phyloP scores from a whole-genome alignment of 2,113 vertebrate species.

The Colius striatus region DNA sequence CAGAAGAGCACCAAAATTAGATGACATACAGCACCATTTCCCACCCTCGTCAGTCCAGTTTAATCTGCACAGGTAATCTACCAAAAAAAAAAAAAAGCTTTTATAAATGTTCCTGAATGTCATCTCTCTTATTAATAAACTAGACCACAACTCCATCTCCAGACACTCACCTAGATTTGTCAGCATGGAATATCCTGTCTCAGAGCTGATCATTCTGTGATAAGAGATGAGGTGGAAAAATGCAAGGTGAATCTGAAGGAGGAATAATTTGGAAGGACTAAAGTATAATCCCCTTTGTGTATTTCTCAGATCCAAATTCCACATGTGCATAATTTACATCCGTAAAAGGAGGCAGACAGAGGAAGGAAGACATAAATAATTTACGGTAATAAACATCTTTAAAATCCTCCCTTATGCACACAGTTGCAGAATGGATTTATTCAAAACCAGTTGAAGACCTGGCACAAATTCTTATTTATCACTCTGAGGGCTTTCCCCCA shows the following conservation, averaged over 20 bases:
- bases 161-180: not conserved
- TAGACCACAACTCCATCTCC: not conserved
- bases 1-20: not conserved
- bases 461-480: not conserved
- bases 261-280: not conserved
- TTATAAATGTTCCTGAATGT: not conserved
- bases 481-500: not conserved
- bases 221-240: not conserved
- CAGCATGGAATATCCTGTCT: not conserved
- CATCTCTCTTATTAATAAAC: not conserved
- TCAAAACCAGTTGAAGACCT: not conserved
- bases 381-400: constrained; percentile 24
- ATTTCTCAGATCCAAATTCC: constrained; percentile 50
- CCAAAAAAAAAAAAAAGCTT: not conserved
- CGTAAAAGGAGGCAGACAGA: not conserved
- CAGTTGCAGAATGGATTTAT: not conserved
- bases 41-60: not conserved
- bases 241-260: not conserved
- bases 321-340: constrained; percentile 41
- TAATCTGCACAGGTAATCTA: not conserved
- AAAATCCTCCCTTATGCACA: not conserved
- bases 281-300: constrained; percentile 30
- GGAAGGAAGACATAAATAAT: constrained; percentile 48
- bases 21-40: not conserved
- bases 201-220: not conserved